These are phyloP conservation scores for Drosophila teissieri DNA, from an alignment of 1,140 invertebrate species.

Conservation along the genomic window DNA sequence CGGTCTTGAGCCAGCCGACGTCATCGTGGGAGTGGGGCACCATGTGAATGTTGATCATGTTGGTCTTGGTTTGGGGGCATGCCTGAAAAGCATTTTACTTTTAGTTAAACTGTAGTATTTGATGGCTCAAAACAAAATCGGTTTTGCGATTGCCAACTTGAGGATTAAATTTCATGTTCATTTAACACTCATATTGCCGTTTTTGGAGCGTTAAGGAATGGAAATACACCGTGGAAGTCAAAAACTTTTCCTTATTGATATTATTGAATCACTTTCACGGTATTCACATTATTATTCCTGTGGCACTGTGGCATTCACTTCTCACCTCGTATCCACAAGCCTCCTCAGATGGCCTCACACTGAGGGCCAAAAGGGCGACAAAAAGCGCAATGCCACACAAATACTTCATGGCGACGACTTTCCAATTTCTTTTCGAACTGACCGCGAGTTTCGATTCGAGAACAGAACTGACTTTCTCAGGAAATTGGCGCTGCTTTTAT, in stretches of 20 bases:
- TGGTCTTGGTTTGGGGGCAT: constrained; percentile 86
- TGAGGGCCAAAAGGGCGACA: constrained; percentile 32
- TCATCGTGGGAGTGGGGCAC: constrained; percentile 94
- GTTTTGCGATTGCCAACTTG: no score
- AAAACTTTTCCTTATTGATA: no score
- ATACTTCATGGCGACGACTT: constrained; percentile 36
- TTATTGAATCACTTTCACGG: not conserved
- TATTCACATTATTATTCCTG: not conserved
- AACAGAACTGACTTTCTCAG: constrained; percentile 25
- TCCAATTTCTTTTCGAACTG: constrained; percentile 23
- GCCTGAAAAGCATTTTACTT: constrained; percentile 85
- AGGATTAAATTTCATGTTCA: no score
- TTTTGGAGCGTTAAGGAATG: no score
- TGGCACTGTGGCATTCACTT: not conserved
- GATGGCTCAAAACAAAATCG: no score
- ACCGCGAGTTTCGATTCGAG: constrained; percentile 15
- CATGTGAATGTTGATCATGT: constrained; percentile 92
- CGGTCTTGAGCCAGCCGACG: constrained; percentile 96
- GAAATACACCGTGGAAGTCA: no score
- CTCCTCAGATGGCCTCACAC: constrained; percentile 38
- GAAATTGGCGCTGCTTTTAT: constrained; percentile 24
- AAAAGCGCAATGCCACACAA: constrained; percentile 36
- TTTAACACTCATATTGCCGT: no score
- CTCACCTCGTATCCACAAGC: constrained; percentile 67
- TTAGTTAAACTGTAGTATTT: not conserved